Percentiles rank a stretch among this genome's conserved stretches.
Conservation (phyloP, 1,140 invertebrate species). For the Philotrypesis tridentata region DNA sequence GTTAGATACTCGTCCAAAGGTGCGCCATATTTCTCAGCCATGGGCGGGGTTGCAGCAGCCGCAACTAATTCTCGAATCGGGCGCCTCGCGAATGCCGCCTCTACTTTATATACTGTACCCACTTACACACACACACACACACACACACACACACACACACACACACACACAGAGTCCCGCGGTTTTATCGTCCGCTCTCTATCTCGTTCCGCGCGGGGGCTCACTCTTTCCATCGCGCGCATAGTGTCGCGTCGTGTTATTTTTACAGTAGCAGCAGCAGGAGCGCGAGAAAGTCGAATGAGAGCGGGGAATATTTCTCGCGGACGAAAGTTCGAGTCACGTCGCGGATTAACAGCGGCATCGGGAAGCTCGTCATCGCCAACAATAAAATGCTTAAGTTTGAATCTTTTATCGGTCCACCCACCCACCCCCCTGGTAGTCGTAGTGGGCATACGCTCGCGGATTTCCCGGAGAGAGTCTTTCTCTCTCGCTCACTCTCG, state of each 20-base stretch:
- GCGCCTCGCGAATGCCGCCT: neutral
- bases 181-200: neutral
- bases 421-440: too few species aligned
- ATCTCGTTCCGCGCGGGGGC: too few species aligned
- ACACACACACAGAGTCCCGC: too few species aligned
- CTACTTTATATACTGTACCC: neutral
- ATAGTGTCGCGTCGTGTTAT: neutral
- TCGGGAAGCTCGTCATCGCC: neutral
- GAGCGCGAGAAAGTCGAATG: neutral
- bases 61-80: neutral
- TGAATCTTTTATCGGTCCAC: conserved; percentile 33
- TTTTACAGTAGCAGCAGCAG: neutral
- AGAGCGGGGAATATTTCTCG: neutral
- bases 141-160: too few species aligned
- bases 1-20: neutral
- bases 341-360: neutral
- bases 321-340: neutral
- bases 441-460: neutral
- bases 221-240: too few species aligned
- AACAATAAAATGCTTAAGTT: conserved; percentile 11
- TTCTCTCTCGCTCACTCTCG: too few species aligned
- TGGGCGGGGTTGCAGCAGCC: neutral
- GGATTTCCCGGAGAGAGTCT: conserved; percentile 15
- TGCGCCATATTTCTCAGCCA: neutral
- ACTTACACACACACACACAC: too few species aligned